Base-by-base conservation (phyloP, 30 jellyfish, hydroid and myxozoan genomes). In the Clytia hemisphaerica region DNA sequence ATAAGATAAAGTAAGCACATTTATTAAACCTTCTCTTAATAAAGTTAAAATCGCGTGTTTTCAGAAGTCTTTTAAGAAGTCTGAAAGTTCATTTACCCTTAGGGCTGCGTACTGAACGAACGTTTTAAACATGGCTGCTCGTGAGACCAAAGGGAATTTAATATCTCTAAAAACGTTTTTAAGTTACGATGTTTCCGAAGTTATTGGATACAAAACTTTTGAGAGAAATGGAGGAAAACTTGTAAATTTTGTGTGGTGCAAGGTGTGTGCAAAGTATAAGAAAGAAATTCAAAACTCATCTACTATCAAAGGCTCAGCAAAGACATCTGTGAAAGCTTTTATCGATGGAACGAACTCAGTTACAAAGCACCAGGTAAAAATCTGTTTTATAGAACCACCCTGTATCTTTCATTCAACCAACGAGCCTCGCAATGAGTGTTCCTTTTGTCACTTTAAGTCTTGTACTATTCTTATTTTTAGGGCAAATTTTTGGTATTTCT, bases 331-430 rank as follows among this genome's bases (percentile, higher is more conserved):
- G 28, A 0, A 14, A 27, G 82, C 82, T 4, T 70, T 70, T 55
- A 51, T 47, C 78, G 30, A 70, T 14, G 82, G 82, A 35, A 70
- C 82, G 3, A 70, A 70, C 26, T 58, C 51, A 28, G 59, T 67
- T 6, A 67, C 79, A 15, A 67, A 67, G 75, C 29, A 42, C 30
- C 79, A 67, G 79, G 79, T 67, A 58, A 24, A 57, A 9, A n/a
- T 9, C n/a, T 9, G n/a, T 42, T 42, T 42, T 42, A n/a, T n/a
- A n/a, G n/a, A n/a, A n/a, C n/a, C n/a, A n/a, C n/a, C n/a, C n/a
- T n/a, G n/a, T n/a, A n/a, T n/a, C n/a, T n/a, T n/a, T n/a, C n/a
- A n/a, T n/a, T n/a, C n/a, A n/a, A n/a, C n/a, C n/a, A n/a, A n/a
- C n/a, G n/a, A n/a, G n/a, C n/a, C n/a, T n/a, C n/a, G n/a, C n/a